Evolutionary conservation across 2,888 invertebrate genomes (phyloP).

Genomic region (Brachypterus glaber): DNA sequence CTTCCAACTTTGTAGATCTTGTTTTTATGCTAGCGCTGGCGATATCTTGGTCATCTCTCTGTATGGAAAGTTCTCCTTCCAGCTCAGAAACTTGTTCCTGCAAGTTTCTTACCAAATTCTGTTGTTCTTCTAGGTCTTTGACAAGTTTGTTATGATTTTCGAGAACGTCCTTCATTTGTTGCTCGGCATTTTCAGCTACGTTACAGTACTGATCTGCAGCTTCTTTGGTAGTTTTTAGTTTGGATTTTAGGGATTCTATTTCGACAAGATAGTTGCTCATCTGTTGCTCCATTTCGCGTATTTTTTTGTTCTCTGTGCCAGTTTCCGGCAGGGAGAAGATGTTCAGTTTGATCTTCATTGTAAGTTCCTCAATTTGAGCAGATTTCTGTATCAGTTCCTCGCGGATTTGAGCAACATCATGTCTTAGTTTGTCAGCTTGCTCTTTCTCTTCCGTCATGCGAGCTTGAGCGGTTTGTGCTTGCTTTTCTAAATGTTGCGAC

Average conservation of each 20-base stretch:
- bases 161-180: constrained; percentile 50
- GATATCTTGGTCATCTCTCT: constrained; percentile 54
- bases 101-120: constrained; percentile 55
- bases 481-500: constrained; percentile 57
- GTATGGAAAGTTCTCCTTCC: constrained; percentile 60
- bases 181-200: constrained; percentile 74
- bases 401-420: constrained; percentile 51
- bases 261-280: constrained; percentile 54
- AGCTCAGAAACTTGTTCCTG: constrained; percentile 49
- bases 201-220: constrained; percentile 78
- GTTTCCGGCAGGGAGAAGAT: constrained; percentile 44
- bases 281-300: constrained; percentile 61
- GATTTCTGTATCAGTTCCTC: constrained; percentile 52
- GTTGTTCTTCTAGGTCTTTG: constrained; percentile 44
- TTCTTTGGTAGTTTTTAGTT: constrained; percentile 62
- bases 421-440: constrained; percentile 52
- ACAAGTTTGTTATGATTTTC: constrained; percentile 47
- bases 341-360: constrained; percentile 54
- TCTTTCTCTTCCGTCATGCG: constrained; percentile 64
- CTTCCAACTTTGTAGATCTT: constrained; percentile 47
- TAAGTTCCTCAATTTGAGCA: constrained; percentile 58
- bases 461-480: constrained; percentile 56
- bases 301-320: constrained; percentile 54
- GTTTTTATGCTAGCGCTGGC: constrained; percentile 46
- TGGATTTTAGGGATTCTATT: constrained; percentile 58